phyloP scores from a whole-genome alignment of 2,888 invertebrate genomes.

The Xylophagus ater region DNA sequence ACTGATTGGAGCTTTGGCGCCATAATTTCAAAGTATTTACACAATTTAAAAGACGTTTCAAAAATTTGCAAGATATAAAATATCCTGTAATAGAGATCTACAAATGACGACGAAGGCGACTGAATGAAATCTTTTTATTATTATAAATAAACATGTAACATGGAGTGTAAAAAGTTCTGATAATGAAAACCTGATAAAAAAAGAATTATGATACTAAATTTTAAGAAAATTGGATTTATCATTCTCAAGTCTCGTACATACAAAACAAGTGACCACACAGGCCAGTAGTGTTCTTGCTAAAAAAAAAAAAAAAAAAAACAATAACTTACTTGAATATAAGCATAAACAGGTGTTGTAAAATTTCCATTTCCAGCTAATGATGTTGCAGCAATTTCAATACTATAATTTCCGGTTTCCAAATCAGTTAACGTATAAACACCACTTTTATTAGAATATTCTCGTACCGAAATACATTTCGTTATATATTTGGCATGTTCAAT shows the following conservation, averaged over 20 bases:
- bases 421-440: slow-evolving; percentile 40
- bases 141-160: too few relatives aligned
- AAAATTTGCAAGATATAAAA: too few relatives aligned
- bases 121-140: too few relatives aligned
- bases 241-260: not conserved
- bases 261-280: not conserved
- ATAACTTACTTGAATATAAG: slow-evolving; percentile 50
- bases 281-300: not conserved
- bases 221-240: too few relatives aligned
- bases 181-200: too few relatives aligned
- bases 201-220: too few relatives aligned
- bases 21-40: too few relatives aligned
- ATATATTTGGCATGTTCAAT: slow-evolving; percentile 46
- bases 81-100: too few relatives aligned
- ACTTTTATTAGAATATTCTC: slow-evolving; percentile 43
- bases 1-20: too few relatives aligned
- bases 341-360: slow-evolving; percentile 45
- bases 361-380: slow-evolving; percentile 66
- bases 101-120: too few relatives aligned
- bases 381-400: slow-evolving; percentile 61
- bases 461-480: slow-evolving; percentile 53
- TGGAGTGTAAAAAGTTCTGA: too few relatives aligned
- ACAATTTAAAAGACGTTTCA: too few relatives aligned
- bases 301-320: not conserved
- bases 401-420: slow-evolving; percentile 70